phyloP scores from a whole-genome alignment of 2,888 invertebrate genomes.

The Pterobdella sp. region DNA sequence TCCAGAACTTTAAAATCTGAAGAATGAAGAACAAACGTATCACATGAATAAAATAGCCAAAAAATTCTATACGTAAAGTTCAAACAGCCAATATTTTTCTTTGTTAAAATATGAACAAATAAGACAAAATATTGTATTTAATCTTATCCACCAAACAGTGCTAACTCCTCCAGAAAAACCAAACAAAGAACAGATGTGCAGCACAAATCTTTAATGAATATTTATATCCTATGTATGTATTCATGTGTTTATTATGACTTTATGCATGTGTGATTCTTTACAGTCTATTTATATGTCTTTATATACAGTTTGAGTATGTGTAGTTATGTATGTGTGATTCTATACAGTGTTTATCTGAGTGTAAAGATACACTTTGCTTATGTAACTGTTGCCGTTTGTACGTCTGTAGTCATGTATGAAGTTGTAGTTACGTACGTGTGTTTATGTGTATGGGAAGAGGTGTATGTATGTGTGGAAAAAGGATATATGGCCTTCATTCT shows the following conservation, averaged over 20 bases:
- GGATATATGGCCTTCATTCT: no score
- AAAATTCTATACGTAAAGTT: no score
- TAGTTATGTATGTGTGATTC: neutral
- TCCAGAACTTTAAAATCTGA: no score
- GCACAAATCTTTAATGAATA: no score
- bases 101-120: no score
- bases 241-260: neutral
- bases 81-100: no score
- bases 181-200: no score
- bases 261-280: neutral
- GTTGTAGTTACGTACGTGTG: neutral
- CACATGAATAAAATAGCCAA: no score
- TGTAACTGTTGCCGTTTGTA: neutral
- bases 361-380: neutral
- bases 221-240: neutral
- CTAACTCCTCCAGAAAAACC: no score
- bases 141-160: no score
- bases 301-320: neutral
- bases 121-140: no score
- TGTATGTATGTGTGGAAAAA: slow-evolving; percentile 1
- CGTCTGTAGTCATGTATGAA: neutral
- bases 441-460: neutral
- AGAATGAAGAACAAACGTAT: no score
- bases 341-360: neutral
- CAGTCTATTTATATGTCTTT: neutral